Conservation (phyloP, 1,140 invertebrate species). For the Zaprionus kolodkinae region DNA sequence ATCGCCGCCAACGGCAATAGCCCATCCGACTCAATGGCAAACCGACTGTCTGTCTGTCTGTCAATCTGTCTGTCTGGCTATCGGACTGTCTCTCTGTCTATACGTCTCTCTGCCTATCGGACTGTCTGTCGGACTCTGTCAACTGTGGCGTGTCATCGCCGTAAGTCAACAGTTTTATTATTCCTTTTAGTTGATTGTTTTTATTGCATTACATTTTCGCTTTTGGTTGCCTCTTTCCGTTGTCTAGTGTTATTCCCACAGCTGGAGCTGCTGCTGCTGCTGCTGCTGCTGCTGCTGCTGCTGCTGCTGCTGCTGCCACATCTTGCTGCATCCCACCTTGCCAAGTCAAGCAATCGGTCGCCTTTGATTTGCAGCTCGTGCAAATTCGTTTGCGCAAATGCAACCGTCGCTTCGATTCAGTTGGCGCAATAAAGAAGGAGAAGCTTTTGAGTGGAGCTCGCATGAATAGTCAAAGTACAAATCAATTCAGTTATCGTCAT, state of each 20-base stretch:
- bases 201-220: slow-evolving; percentile 58
- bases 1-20: slow-evolving; percentile 22
- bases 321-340: background rate
- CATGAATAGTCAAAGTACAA: background rate
- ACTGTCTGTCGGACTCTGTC: slow-evolving; percentile 25
- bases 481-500: slow-evolving; percentile 6
- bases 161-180: slow-evolving; percentile 71
- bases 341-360: slow-evolving; percentile 56
- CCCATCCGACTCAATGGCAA: slow-evolving; percentile 6
- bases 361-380: slow-evolving; percentile 68
- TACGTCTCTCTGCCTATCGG: background rate
- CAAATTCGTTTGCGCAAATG: slow-evolving; percentile 59
- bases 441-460: slow-evolving; percentile 15
- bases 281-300: slow-evolving; percentile 7
- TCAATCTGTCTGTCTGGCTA: background rate
- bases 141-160: slow-evolving; percentile 70
- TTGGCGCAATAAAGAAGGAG: slow-evolving; percentile 14
- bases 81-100: background rate
- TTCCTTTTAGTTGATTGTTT: slow-evolving; percentile 45
- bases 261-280: slow-evolving; percentile 4
- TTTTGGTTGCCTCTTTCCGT: slow-evolving; percentile 2
- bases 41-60: background rate
- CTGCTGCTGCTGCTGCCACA: background rate
- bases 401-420: background rate
- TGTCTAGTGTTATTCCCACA: slow-evolving; percentile 57